Evolutionary conservation across 1,140 invertebrate species (phyloP).

Genomic region (Oncopodura yosiiana): DNA sequence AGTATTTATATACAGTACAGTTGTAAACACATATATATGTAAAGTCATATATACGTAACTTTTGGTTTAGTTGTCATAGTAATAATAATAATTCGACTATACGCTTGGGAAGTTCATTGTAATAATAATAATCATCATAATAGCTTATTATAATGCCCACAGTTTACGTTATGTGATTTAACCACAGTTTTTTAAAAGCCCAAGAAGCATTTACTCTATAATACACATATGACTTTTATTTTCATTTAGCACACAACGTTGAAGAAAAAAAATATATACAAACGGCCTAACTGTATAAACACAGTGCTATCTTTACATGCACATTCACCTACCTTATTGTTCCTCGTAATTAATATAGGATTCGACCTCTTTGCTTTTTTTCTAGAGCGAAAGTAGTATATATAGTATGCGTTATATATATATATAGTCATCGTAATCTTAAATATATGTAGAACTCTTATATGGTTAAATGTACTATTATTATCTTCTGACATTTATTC

Average conservation of each 20-base stretch:
- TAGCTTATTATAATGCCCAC: neutral
- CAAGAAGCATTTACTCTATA: neutral
- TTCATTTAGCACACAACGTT: neutral
- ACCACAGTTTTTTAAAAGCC: neutral
- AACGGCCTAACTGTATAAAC: neutral
- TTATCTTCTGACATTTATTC: conserved; percentile 1
- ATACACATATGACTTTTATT: neutral
- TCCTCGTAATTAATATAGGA: neutral
- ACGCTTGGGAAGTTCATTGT: conserved; percentile 13
- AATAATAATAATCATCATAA: neutral
- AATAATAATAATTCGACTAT: no score
- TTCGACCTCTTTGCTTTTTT: conserved; percentile 7
- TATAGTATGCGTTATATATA: no score
- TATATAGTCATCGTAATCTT: neutral
- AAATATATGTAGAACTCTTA: neutral
- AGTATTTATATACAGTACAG: no score
- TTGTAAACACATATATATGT: no score
- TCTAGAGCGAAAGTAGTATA: conserved; percentile 12
- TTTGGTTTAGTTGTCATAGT: no score
- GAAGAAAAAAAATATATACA: neutral
- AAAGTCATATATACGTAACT: no score
- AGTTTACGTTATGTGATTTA: neutral
- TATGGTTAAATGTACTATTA: neutral
- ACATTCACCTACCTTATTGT: neutral
- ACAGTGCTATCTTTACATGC: neutral